Conservation (phyloP, 2,888 invertebrate species). For the Brenthis hecate region DNA sequence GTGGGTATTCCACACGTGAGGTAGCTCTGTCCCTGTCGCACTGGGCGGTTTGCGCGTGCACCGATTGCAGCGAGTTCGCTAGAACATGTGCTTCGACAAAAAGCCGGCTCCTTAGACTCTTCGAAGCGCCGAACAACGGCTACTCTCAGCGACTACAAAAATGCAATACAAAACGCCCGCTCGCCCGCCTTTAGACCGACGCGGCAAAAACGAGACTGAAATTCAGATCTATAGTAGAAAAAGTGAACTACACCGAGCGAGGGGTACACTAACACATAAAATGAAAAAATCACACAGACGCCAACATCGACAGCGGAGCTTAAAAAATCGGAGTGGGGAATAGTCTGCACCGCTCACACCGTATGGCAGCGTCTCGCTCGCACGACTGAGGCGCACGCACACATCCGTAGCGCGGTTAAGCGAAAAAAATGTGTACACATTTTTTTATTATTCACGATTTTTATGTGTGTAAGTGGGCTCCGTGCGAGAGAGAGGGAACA, state of each 20-base stretch:
- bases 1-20: conserved; percentile 76
- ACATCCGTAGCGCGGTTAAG: conserved; percentile 71
- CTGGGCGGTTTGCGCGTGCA: conserved; percentile 71
- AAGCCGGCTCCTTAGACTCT: conserved; percentile 60
- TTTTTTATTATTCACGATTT: conserved; percentile 83
- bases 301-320: conserved; percentile 74
- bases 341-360: conserved; percentile 50
- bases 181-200: conserved; percentile 80
- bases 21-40: conserved; percentile 66
- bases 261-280: conserved; percentile 83
- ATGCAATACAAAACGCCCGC: conserved; percentile 75
- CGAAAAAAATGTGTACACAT: conserved; percentile 83
- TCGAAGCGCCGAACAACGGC: conserved; percentile 49
- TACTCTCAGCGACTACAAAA: conserved; percentile 67
- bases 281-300: conserved; percentile 81
- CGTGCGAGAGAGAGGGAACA: conserved; percentile 63
- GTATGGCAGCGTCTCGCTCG: conserved; percentile 61
- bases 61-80: conserved; percentile 60
- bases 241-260: conserved; percentile 82
- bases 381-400: conserved; percentile 76
- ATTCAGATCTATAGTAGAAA: conserved; percentile 84
- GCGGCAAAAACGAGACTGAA: conserved; percentile 83
- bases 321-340: conserved; percentile 81
- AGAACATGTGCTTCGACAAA: conserved; percentile 70
- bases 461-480: conserved; percentile 82